These are phyloP conservation scores for Pithecia hirsuta DNA, from an alignment of 2,797 vertebrate genomes.

Conservation along the genomic window DNA sequence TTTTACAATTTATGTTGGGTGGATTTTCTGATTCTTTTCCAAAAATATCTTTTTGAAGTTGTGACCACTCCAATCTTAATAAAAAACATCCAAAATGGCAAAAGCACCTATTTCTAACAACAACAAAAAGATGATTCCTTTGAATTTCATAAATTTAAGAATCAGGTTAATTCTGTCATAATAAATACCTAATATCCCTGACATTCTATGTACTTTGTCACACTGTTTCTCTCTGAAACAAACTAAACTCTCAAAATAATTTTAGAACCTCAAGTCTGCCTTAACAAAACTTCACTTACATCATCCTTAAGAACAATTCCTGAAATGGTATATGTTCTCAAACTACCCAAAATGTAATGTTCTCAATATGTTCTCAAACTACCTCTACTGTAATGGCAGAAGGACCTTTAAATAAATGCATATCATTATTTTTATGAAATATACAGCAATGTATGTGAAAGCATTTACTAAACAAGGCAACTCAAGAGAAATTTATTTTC, in stretches of 20 bases:
- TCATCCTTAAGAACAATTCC: not conserved
- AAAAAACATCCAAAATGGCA: not conserved
- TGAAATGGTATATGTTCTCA: not conserved
- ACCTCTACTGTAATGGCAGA: not conserved
- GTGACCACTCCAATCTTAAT: not conserved
- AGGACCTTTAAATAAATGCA: not conserved
- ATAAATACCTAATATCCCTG: not conserved
- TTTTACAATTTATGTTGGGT: not conserved
- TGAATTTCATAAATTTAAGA: not conserved
- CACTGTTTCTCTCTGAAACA: not conserved
- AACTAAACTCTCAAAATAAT: not conserved
- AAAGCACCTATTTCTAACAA: not conserved
- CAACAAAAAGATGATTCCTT: not conserved
- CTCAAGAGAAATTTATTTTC: not conserved
- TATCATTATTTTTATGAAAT: not conserved
- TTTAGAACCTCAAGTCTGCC: not conserved
- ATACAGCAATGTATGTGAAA: not conserved
- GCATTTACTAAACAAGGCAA: not conserved
- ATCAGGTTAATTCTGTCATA: not conserved
- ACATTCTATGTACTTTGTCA: not conserved
- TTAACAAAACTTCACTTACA: not conserved
- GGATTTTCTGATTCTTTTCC: not conserved
- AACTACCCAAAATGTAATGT: not conserved
- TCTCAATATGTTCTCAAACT: not conserved
- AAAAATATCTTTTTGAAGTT: not conserved